Evolutionary conservation across 2,888 invertebrate species (phyloP).

Genomic region (Eristalis tenax): DNA sequence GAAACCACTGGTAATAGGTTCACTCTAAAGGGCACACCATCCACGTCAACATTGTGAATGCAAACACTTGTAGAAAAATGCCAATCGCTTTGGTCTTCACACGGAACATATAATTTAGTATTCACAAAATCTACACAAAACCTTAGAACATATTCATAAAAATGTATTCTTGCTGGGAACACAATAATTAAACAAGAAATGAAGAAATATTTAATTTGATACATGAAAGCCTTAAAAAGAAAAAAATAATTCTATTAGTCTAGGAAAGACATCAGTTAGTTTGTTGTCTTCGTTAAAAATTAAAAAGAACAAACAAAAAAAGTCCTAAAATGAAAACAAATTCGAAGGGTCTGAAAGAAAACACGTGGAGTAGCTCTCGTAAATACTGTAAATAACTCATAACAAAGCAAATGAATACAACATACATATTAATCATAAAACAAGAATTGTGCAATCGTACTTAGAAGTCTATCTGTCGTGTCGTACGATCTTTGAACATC

Average conservation of each 20-base stretch:
- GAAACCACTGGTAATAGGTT: too few relatives aligned
- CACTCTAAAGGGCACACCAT: not conserved
- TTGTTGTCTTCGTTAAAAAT: not conserved
- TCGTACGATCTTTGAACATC: not conserved
- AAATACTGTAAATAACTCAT: conserved; percentile 45
- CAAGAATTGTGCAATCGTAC: conserved; percentile 69
- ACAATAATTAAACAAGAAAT: conserved; percentile 43
- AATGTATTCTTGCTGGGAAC: conserved; percentile 51
- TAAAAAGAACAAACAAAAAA: not conserved
- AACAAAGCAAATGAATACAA: conserved; percentile 4
- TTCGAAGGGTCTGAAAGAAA: conserved; percentile 11
- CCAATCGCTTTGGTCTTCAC: not conserved
- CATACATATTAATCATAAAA: conserved; percentile 19
- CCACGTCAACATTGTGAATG: not conserved
- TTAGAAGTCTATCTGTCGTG: conserved; percentile 48
- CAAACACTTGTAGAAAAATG: not conserved
- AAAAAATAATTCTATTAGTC: conserved; percentile 14
- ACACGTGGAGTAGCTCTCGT: conserved; percentile 22
- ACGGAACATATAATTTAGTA: not conserved
- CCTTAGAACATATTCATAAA: not conserved
- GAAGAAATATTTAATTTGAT: conserved; percentile 1
- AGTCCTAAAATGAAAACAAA: conserved; percentile 30
- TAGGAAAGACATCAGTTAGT: conserved; percentile 51
- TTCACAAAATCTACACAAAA: conserved; percentile 11
- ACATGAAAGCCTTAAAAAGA: conserved; percentile 48